Base-by-base conservation (phyloP, 2,113 vertebrate genomes). In the Plecotus auritus region DNA sequence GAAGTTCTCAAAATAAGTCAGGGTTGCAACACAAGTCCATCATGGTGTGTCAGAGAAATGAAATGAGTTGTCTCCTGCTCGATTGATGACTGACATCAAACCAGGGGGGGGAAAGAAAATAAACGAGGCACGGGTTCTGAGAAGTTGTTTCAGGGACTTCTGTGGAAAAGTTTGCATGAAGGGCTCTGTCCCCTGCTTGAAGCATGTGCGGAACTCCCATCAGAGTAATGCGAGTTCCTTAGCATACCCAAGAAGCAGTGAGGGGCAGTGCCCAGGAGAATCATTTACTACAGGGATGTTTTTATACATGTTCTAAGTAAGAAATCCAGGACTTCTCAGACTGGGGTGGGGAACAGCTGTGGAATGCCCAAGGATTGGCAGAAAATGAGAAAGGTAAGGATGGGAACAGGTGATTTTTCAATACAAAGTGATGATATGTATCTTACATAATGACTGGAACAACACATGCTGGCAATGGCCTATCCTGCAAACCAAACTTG, bases 31-130 rank as follows among this genome's bases (percentile, higher is more conserved):
- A 98, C 98, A 98, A 98, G 99, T 99, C 99, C 99, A 99, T 99
- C 99, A 99, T 98, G 98, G 98, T 98, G 97, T 99, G 99, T 99
- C 99, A 99, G 97, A 97, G 98, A 98, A 99, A 99, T 99, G 98
- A 99, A 99, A 99, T 99, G 99, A 99, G 99, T 99, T 99, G 99
- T 99, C 99, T 99, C 98, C 98, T 98, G 98, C 97, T 98, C 98
- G 99, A 99, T 99, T 99, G 99, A 99, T 99, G 99, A 98, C 98
- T 98, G 99, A 99, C 99, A 99, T 97, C 97, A 98, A 98, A 98
- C 97, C 98, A 96, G 96, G 89, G 96, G 98, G 97, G 97, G 97
- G 97, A 98, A 96, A 85, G 98, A 98, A 98, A 98, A 98, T 98
- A 98, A 97, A 98, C 67, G 97, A 98, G 93, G 64, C 37, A 93